phyloP scores from a whole-genome alignment of 2,888 invertebrate genomes.

The Erannis defoliaria region DNA sequence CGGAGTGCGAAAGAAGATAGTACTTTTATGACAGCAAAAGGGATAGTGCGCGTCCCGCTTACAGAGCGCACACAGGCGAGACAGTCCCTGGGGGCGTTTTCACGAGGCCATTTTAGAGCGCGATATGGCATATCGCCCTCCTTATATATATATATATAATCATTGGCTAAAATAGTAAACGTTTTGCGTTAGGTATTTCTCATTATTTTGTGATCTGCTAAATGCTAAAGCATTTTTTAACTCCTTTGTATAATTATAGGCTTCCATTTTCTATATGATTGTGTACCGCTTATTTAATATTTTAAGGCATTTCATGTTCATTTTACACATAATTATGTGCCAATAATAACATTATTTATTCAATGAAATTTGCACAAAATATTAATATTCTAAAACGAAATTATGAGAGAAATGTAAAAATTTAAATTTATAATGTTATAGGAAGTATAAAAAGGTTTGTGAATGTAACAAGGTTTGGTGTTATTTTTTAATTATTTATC shows the following conservation, averaged over 20 bases:
- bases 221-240: slow-evolving; percentile 1
- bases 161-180: too few relatives aligned
- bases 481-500: slow-evolving; percentile 38
- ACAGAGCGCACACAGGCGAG: too few relatives aligned
- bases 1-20: too few relatives aligned
- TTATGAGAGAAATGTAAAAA: slow-evolving; percentile 40
- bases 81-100: too few relatives aligned
- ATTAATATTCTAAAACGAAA: slow-evolving; percentile 31
- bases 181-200: too few relatives aligned
- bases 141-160: too few relatives aligned
- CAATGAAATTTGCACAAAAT: slow-evolving; percentile 25
- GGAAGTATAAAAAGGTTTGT: slow-evolving; percentile 9
- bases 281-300: background rate
- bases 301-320: background rate
- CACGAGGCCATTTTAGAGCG: too few relatives aligned
- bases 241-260: background rate
- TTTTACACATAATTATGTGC: slow-evolving; percentile 34
- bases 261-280: slow-evolving; percentile 4
- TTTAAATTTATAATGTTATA: slow-evolving; percentile 8
- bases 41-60: too few relatives aligned
- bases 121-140: too few relatives aligned
- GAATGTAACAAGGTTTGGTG: slow-evolving; percentile 16
- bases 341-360: slow-evolving; percentile 31
- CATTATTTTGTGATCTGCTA: background rate
- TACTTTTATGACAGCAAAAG: too few relatives aligned